A percentile compares a stretch with the other conserved stretches of the same genome.
These are phyloP conservation scores for Pyrocephalus nanus DNA, from an alignment of 2,797 vertebrate species.

Conservation along the genomic window DNA sequence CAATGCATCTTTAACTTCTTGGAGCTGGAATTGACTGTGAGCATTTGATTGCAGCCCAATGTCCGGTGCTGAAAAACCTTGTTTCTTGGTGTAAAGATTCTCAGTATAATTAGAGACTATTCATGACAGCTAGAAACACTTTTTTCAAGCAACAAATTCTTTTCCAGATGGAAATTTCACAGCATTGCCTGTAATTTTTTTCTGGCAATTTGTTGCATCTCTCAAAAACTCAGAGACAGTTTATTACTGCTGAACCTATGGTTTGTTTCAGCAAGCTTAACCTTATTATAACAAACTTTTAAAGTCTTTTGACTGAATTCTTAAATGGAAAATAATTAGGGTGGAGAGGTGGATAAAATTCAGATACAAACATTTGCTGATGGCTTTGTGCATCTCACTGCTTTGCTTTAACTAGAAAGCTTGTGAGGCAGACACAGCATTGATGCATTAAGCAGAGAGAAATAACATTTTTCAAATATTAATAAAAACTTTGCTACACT, in stretches of 20 bases:
- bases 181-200: not conserved
- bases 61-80: not conserved
- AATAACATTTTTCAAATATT: not conserved
- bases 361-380: not conserved
- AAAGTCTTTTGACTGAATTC: conserved; percentile 8
- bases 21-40: not conserved
- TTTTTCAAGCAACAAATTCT: not conserved
- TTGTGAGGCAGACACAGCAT: not conserved
- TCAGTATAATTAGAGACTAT: conserved; percentile 30
- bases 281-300: not conserved
- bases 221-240: not conserved
- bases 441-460: not conserved
- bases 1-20: conserved; percentile 32
- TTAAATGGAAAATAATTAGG: conserved; percentile 41
- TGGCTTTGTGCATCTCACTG: not conserved
- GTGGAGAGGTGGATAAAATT: not conserved
- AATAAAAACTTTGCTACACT: not conserved
- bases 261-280: not conserved
- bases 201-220: not conserved
- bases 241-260: not conserved
- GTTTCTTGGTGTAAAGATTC: not conserved
- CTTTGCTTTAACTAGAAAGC: not conserved
- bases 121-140: not conserved
- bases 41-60: not conserved
- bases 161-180: conserved; percentile 5